Evolutionary conservation across 2,888 invertebrate species (phyloP), one percentile per base, ranked within the genome.

Genomic region (Alloplasta piceator): DNA sequence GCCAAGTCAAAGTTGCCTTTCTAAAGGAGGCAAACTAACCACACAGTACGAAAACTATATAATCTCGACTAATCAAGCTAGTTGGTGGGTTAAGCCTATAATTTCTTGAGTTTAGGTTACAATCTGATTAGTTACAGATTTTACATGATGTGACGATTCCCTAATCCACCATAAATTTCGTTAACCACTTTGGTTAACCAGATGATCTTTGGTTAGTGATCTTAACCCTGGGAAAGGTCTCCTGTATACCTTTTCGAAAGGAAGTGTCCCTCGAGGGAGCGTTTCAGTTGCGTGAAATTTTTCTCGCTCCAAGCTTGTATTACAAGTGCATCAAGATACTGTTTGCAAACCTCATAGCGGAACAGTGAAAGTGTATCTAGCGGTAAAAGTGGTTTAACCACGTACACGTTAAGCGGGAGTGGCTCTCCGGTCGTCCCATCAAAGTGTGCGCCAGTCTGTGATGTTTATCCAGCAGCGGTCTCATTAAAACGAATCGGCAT

Each of bases 341-440:
- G 50, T 73, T 48, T 41, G 88, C 83, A 1, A 61, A 86, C 87
- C 87, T 83, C 82, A 84, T 83, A 89, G 87, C 88, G 87, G 87
- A 90, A 88, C 88, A 90, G 91, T 90, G 90, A 91, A 91, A 91
- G 91, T 90, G 83, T 85, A 88, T 87, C 85, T 68, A 83, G 84
- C 83, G 81, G 90, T 90, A 91, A 91, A 91, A 90, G 91, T 90
- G 82, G 89, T 89, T 87, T 88, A 83, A 26, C 81, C 85, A 83
- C 85, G 80, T 81, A 70, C n/a, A n/a, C n/a, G 66, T 70, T 80
- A 80, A 67, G 85, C 83, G 85, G 87, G 86, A 85, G 84, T 67
- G 84, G 66, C 55, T 46, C 12, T 46, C 55, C 41, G 50, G 36
- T 50, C n/a, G 43, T 5, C 26, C 26, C 39, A 39, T 55, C 36